Conservation (phyloP, 2,888 invertebrate genomes). For the Hybos culiciformis region DNA sequence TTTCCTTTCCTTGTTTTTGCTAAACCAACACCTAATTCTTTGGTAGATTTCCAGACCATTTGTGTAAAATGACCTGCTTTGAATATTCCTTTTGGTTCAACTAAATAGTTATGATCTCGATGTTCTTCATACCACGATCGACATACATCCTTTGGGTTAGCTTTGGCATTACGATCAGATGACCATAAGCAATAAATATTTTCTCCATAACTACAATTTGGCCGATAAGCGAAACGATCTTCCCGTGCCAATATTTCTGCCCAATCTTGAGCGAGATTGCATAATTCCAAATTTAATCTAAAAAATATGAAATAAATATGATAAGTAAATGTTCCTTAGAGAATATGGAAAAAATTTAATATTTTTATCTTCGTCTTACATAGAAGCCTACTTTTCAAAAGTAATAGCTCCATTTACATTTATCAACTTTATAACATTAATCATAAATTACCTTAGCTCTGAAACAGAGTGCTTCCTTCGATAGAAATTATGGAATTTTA, state of each 20-base stretch:
- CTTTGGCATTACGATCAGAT: slow-evolving; percentile 38
- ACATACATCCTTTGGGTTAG: slow-evolving; percentile 41
- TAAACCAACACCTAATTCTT: slow-evolving; percentile 56
- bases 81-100: slow-evolving; percentile 30
- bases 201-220: slow-evolving; percentile 48
- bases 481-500: slow-evolving; percentile 47
- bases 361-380: not conserved
- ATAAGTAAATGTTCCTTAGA: not conserved
- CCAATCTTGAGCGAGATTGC: slow-evolving; percentile 54
- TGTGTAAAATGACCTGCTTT: slow-evolving; percentile 57
- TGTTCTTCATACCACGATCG: slow-evolving; percentile 45
- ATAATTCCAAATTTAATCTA: slow-evolving; percentile 47
- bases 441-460: slow-evolving; percentile 37
- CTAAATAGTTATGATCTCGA: slow-evolving; percentile 38
- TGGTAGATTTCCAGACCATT: slow-evolving; percentile 55
- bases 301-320: slow-evolving; percentile 25
- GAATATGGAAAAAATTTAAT: not conserved
- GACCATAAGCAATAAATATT: slow-evolving; percentile 45
- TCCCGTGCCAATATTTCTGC: slow-evolving; percentile 51
- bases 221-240: slow-evolving; percentile 50
- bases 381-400: too few species aligned
- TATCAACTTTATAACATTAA: too few species aligned
- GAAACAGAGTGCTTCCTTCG: slow-evolving; percentile 44
- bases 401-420: too few species aligned
- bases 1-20: slow-evolving; percentile 61